A percentile compares a stretch with the other conserved stretches of the same genome.
These are phyloP conservation scores for Cheiracanthium punctorium DNA, from an alignment of 2,888 invertebrate species.

Conservation along the genomic window DNA sequence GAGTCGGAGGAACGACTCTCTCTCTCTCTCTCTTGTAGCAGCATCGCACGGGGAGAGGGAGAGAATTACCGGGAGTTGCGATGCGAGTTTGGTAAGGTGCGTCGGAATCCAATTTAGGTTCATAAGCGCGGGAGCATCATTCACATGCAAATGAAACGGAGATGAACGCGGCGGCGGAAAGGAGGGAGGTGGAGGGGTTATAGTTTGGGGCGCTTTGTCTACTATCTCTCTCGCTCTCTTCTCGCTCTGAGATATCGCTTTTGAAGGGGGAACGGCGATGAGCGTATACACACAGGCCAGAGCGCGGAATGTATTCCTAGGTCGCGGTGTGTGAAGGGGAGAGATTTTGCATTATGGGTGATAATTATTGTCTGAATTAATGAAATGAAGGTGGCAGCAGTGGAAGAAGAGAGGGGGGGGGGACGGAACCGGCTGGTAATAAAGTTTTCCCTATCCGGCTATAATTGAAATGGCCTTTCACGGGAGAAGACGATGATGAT, in stretches of 20 bases:
- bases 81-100: conserved; percentile 17
- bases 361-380: conserved; percentile 14
- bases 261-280: conserved; percentile 2
- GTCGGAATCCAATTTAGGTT: conserved; percentile 64
- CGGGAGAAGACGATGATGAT: not conserved
- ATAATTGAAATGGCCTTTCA: not conserved
- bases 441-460: conserved; percentile 1
- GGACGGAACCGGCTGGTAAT: not conserved
- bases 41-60: too few relatives aligned
- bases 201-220: conserved; percentile 44
- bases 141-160: conserved; percentile 68
- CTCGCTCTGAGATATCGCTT: conserved; percentile 52
- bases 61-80: conserved; percentile 49
- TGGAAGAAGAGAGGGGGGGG: not conserved
- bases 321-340: not conserved
- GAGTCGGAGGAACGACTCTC: conserved; percentile 30
- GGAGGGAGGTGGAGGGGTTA: conserved; percentile 13
- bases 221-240: too few relatives aligned
- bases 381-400: not conserved
- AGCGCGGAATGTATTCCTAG: conserved; percentile 15
- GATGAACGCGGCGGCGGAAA: conserved; percentile 37
- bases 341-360: conserved; percentile 5
- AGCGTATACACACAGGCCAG: too few relatives aligned
- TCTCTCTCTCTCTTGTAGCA: too few relatives aligned
- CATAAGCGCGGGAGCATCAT: conserved; percentile 66